phyloP scores from a whole-genome alignment of 2,888 invertebrate species.

The Yponomeuta evonymella region DNA sequence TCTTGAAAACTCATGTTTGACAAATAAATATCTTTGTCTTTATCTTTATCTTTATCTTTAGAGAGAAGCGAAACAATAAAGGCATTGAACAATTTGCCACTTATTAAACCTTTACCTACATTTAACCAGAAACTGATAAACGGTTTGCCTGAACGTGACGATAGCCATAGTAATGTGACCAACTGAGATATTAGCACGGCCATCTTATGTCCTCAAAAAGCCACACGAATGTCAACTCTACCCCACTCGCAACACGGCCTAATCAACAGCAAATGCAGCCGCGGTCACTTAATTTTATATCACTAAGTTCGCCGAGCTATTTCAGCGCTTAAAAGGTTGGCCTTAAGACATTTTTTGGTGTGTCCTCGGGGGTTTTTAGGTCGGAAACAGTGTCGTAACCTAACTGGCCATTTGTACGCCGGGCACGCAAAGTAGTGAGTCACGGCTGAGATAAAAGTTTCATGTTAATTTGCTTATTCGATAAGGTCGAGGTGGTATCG shows the following conservation, averaged over 20 bases:
- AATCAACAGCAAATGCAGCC: not conserved
- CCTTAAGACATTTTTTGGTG: not conserved
- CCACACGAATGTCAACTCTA: not conserved
- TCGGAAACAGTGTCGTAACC: not conserved
- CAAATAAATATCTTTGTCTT: too few species aligned
- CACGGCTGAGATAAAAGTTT: not conserved
- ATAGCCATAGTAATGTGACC: not conserved
- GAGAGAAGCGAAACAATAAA: not conserved
- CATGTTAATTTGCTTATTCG: not conserved
- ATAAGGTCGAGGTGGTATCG: not conserved
- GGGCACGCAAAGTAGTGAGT: not conserved
- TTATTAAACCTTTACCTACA: slow-evolving; percentile 1
- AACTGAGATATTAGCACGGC: not conserved
- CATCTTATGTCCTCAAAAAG: not conserved
- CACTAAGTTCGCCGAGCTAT: not conserved
- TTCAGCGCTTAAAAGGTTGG: not conserved
- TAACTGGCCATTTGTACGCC: not conserved
- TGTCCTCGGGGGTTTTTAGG: not conserved
- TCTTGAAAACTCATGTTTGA: too few species aligned
- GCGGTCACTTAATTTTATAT: not conserved
- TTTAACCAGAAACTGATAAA: slow-evolving; percentile 3
- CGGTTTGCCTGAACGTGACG: slow-evolving; percentile 1
- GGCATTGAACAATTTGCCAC: not conserved
- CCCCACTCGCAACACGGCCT: not conserved
- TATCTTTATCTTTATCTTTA: too few species aligned